Evolutionary conservation across 2,113 vertebrate species (phyloP), one percentile per base, ranked within the genome.

Genomic region (Sapayoa aenigma): DNA sequence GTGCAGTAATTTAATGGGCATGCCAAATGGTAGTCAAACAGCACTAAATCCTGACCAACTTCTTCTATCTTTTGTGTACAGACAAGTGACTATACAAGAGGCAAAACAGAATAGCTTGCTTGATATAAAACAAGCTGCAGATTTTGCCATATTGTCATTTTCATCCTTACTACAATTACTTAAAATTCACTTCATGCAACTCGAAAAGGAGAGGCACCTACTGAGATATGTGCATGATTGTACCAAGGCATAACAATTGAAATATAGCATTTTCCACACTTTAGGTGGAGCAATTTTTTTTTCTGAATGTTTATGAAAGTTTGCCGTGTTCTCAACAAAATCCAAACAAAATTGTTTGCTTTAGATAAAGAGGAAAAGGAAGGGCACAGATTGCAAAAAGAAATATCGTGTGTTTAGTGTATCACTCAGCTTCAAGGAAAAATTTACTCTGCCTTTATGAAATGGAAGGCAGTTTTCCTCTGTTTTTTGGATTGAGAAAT

Each of bases 1-100:
- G 79, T 92, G 82, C 49, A 37, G 65, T 92, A 93, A 96, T 97
- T 94, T 83, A 90, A 86, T 86, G 82, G 78, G 87, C 90, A 79
- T 60, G 88, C 65, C 65, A 86, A 94, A 35, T 39, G 28, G 46
- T 42, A 37, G 93, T 87, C 33, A 59, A 88, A 95, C 82, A 91
- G 62, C 71, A 31, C 58, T 92, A 90, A 91, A 93, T 56, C 50
- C 79, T 47, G 73, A 90, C 37, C 73, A 88, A 47, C 18, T 33
- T 83, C 20, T 93, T 77, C 87, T 76, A 1, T 62, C 87, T 80
- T 94, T 96, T 95, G 55, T 93, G 22, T 74, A 63, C 10, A 62
- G 82, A 58, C 75, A 91, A 93, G 55, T 33, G 18, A 74, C 76
- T 52, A 20, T 74, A 86, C 42, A 92, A 73, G 33, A 91, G 33